These are phyloP conservation scores for Bothrops jararaca DNA, from an alignment of 2,113 vertebrate species.

Conservation along the genomic window DNA sequence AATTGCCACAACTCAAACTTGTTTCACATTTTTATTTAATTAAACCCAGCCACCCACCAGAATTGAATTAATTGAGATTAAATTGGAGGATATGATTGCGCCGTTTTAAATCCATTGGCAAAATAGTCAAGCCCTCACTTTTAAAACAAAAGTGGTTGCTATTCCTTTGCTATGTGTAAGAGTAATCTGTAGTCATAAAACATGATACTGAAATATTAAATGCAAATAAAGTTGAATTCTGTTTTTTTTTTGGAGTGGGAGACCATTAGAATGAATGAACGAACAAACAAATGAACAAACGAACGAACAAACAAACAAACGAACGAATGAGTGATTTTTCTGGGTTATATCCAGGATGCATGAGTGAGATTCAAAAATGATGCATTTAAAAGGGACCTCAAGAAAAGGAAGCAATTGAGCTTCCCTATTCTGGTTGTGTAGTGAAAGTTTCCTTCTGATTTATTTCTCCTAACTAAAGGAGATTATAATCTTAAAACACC, in stretches of 20 bases:
- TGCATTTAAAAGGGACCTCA: neutral
- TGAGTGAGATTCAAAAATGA: neutral
- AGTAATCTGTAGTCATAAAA: neutral
- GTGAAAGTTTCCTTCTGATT: neutral
- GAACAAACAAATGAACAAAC: neutral
- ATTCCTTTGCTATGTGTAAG: neutral
- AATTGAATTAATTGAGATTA: slow-evolving; percentile 45
- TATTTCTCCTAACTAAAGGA: neutral
- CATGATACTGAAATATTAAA: neutral
- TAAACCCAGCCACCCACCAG: slow-evolving; percentile 45
- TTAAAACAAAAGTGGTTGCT: slow-evolving; percentile 6
- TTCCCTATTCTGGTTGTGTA: neutral
- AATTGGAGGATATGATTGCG: slow-evolving; percentile 38
- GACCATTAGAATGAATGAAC: neutral
- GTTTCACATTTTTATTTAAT: slow-evolving; percentile 66
- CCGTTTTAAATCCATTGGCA: neutral
- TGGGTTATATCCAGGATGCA: neutral
- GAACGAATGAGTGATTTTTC: neutral
- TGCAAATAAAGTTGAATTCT: neutral
- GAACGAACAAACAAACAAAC: no score
- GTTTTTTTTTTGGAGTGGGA: neutral
- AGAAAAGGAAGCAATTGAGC: neutral
- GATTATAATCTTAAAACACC: neutral
- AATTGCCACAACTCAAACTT: slow-evolving; percentile 57
- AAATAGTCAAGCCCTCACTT: neutral